These are phyloP conservation scores for Tympanuchus pallidicinctus DNA, from an alignment of 2,113 vertebrate genomes.

Conservation along the genomic window DNA sequence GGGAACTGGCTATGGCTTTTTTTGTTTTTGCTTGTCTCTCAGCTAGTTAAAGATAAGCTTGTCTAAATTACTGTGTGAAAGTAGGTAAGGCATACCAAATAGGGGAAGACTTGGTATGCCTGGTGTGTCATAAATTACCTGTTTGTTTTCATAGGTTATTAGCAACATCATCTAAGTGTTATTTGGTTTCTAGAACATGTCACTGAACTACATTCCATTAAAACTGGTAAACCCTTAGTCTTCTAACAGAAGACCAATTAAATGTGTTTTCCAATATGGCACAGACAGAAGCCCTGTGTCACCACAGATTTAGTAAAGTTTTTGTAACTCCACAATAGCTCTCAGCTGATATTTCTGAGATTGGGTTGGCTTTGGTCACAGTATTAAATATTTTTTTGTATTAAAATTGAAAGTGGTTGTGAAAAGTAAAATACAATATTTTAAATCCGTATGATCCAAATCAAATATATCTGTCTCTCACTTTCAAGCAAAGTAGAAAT, in stretches of 20 bases:
- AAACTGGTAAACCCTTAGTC: background rate
- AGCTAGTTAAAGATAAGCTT: background rate
- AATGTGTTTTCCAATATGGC: background rate
- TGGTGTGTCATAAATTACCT: background rate
- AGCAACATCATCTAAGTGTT: background rate
- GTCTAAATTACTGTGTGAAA: background rate
- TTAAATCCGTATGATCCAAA: background rate
- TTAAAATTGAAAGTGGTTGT: background rate
- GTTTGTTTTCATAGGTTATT: background rate
- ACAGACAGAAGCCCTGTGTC: background rate
- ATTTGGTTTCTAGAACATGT: background rate
- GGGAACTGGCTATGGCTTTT: accelerated
- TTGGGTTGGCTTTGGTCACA: background rate
- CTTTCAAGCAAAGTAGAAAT: background rate
- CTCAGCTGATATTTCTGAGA: background rate
- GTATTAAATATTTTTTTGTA: background rate
- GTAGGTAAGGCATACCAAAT: background rate
- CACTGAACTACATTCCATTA: background rate
- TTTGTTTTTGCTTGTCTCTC: background rate
- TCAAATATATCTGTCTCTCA: background rate
- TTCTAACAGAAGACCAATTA: background rate
- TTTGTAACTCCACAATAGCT: background rate
- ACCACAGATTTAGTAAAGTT: background rate
- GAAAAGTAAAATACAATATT: background rate
- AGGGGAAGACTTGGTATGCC: background rate